These are phyloP conservation scores for Pandion haliaetus DNA, from an alignment of 2,113 vertebrate species.

Conservation along the genomic window DNA sequence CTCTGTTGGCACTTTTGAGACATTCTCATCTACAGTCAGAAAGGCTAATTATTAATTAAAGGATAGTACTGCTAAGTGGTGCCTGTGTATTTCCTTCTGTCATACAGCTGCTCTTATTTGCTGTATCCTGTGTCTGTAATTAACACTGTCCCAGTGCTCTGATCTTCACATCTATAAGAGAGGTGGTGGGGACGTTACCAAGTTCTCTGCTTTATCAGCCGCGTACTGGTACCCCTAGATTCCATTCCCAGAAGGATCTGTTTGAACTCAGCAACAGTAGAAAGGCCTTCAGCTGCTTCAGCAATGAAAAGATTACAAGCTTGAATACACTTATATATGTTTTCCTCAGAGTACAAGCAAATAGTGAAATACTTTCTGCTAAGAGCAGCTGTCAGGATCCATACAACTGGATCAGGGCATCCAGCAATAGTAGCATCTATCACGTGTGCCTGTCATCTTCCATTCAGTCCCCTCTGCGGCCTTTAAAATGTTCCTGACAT, in stretches of 20 bases:
- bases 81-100: background rate
- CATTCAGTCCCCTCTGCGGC: background rate
- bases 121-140: background rate
- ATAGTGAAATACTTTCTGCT: background rate
- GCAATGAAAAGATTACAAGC: background rate
- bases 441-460: background rate
- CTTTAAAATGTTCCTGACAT: background rate
- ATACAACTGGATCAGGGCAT: background rate
- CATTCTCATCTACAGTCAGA: background rate
- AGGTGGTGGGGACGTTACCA: background rate
- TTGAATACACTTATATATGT: background rate
- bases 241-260: background rate
- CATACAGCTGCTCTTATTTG: background rate
- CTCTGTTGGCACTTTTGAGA: background rate
- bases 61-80: background rate
- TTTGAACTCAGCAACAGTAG: background rate
- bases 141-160: background rate
- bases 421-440: background rate
- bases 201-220: background rate
- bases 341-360: background rate
- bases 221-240: background rate
- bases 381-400: background rate
- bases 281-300: background rate
- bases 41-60: conserved; percentile 9
- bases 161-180: background rate